Percentiles rank a stretch among this genome's conserved stretches.
These are phyloP conservation scores for Andinoacara biseriatus DNA, from an alignment of 2,113 vertebrate species.

Conservation along the genomic window DNA sequence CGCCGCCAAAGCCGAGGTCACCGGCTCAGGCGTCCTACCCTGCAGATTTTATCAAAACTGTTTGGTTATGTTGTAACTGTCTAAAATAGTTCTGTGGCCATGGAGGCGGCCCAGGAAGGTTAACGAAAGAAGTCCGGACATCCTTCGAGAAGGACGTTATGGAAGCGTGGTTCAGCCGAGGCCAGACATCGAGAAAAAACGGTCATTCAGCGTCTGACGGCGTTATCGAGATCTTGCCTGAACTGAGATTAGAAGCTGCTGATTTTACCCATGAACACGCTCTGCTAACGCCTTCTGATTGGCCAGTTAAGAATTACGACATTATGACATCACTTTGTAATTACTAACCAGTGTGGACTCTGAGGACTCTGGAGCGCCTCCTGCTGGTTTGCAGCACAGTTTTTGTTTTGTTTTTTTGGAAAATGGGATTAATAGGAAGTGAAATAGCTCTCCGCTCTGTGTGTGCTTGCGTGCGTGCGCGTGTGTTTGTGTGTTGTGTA, in stretches of 20 bases:
- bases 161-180: too few species aligned
- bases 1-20: not conserved
- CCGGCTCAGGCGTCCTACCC: not conserved
- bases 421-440: not conserved
- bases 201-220: too few species aligned
- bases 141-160: too few species aligned
- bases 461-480: not conserved
- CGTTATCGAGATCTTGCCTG: too few species aligned
- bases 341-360: not conserved
- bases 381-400: not conserved
- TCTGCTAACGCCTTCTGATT: not conserved
- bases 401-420: not conserved
- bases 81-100: too few species aligned
- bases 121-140: too few species aligned
- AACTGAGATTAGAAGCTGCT: too few species aligned
- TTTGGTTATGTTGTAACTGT: not conserved
- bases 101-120: too few species aligned
- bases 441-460: not conserved
- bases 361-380: not conserved
- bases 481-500: not conserved
- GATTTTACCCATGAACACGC: not conserved
- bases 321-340: not conserved
- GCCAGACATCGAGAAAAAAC: too few species aligned
- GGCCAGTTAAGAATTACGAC: not conserved
- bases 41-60: fast-evolving